Evolutionary conservation across 1,140 invertebrate species (phyloP), one percentile per base, ranked within the genome.

Genomic region (Drosophila kanapiae): DNA sequence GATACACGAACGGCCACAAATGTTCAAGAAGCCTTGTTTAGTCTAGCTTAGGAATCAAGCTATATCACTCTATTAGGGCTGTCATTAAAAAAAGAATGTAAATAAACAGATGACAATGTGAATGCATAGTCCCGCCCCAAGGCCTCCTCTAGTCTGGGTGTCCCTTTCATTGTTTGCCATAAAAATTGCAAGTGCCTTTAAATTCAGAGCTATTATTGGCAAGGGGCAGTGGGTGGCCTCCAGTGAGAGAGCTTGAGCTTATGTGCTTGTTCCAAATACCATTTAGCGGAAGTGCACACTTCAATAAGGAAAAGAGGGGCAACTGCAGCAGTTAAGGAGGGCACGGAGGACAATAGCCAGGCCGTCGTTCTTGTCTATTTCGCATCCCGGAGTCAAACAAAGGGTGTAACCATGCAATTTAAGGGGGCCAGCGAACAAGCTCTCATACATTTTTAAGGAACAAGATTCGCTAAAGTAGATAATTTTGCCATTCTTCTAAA

Each of bases 261-360:
- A 82, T 87, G 71, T 87, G 79, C 79, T 82, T 82, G 83, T 82
- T 71, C 83, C 83, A 87, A 86, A 86, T 86, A 87, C 79, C 83
- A 86, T 86, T 86, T 86, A 86, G 83, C 64, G 79, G 71, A 86
- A 86, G 83, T 82, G 79, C 83, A 74, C 83, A 87, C 83, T 86
- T 86, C 83, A 82, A 79, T 80, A 87, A 80, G 75, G 62, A 80
- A 82, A 87, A 35, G 76, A 45, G 79, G 57, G 61, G 59, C 57
- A 58, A 53, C 59, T 71, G 75, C 63, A 69, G 61, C 68, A 62
- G 48, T 62, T 53, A 49, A 60, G 77, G 65, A 48, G 60, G 65
- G 68, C 71, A 75, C 56, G 14, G 35, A 77, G 58, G 53, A 86
- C 82, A 86, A 75, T 75, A 62, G 63, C 61, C 65, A 70, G 54